These are phyloP conservation scores for Australoheros scitulus DNA, from an alignment of 2,113 vertebrate genomes.

Conservation along the genomic window DNA sequence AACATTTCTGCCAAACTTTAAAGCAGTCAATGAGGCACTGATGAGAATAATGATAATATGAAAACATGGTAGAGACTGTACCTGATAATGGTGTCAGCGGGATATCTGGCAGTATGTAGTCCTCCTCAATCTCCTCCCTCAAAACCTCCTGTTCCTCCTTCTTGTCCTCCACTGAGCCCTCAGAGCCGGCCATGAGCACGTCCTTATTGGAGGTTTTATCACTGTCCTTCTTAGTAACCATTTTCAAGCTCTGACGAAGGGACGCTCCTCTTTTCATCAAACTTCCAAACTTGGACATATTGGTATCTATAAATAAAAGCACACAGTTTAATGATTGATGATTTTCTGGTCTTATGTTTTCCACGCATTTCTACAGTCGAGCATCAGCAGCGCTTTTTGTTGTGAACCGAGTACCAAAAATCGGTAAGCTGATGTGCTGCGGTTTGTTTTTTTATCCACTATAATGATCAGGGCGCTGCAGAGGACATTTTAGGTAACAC, in stretches of 20 bases:
- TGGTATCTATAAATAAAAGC: slow-evolving; percentile 48
- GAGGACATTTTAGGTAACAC: neutral
- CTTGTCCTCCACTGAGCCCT: neutral
- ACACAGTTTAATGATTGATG: neutral
- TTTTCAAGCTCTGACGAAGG: slow-evolving; percentile 34
- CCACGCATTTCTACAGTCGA: neutral
- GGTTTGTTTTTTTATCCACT: neutral
- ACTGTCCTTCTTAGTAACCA: slow-evolving; percentile 48
- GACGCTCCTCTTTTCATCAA: slow-evolving; percentile 28
- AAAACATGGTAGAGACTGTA: slow-evolving; percentile 18
- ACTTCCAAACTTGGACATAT: neutral
- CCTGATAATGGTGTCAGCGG: slow-evolving; percentile 76
- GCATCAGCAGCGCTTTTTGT: neutral
- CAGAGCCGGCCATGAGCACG: neutral
- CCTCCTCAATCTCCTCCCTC: slow-evolving; percentile 49
- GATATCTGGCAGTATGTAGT: slow-evolving; percentile 70
- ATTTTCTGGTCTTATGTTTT: neutral
- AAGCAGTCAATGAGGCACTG: no score
- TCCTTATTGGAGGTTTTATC: neutral
- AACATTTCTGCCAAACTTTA: no score
- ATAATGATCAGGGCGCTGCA: neutral
- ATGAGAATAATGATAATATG: neutral
- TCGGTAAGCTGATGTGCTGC: neutral
- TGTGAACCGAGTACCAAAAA: neutral
- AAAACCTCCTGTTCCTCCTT: slow-evolving; percentile 17